Conservation (phyloP, 2,113 vertebrate genomes). For the Microtus ochrogaster region DNA sequence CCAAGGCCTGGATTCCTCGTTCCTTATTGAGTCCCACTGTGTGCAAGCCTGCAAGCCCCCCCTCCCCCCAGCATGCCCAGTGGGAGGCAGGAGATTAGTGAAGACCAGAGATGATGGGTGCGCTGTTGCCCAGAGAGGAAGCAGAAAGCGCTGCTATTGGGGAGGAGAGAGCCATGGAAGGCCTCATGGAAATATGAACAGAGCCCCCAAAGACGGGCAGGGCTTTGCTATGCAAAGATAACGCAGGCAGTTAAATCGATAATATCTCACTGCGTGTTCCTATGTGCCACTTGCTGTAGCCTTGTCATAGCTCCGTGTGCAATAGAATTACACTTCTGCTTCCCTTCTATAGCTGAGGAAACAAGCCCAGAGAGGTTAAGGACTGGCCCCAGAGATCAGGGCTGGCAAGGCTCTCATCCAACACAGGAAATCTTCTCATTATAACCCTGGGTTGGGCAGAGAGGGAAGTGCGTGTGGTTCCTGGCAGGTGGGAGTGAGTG, state of each 20-base stretch:
- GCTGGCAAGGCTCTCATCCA: not conserved
- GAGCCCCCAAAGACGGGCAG: not conserved
- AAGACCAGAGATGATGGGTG: not conserved
- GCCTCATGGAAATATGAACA: not conserved
- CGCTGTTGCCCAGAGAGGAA: not conserved
- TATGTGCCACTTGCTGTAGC: not conserved
- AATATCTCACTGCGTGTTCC: not conserved
- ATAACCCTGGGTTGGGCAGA: not conserved
- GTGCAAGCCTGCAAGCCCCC: not conserved
- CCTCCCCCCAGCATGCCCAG: not conserved
- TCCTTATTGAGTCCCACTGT: not conserved
- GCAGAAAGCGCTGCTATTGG: not conserved
- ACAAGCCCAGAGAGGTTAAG: not conserved
- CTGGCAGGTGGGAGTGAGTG: not conserved
- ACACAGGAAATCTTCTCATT: not conserved
- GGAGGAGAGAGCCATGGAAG: not conserved
- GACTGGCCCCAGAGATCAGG: not conserved
- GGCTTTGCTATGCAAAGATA: not conserved
- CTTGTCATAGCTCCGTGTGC: not conserved
- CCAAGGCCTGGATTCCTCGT: not conserved
- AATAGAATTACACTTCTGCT: not conserved
- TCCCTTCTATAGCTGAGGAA: not conserved
- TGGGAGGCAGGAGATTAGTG: not conserved
- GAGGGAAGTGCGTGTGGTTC: not conserved
- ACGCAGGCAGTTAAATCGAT: not conserved